A percentile compares a stretch with the other conserved stretches of the same genome.
Evolutionary conservation across 2,888 invertebrate genomes (phyloP).

Genomic region (Clostera curtula): DNA sequence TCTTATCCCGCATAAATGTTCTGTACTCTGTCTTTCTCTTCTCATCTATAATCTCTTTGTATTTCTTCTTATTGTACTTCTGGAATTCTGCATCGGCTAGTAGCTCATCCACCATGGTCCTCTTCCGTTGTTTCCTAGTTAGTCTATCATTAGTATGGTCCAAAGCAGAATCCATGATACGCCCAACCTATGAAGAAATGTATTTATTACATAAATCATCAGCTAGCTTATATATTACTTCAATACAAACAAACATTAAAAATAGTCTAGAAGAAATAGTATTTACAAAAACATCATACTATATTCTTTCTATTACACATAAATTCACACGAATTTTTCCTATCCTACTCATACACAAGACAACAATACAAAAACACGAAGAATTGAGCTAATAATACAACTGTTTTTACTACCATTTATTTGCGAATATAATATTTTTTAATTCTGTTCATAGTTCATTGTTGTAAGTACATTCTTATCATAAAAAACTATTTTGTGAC

Average conservation of each 20-base stretch:
- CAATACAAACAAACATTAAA: too few species aligned
- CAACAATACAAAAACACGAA: too few species aligned
- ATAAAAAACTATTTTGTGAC: too few species aligned
- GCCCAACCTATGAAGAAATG: conserved; percentile 78
- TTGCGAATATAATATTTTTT: too few species aligned
- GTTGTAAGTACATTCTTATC: too few species aligned
- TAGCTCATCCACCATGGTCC: conserved; percentile 94
- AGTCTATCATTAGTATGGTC: conserved; percentile 91
- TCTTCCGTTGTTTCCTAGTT: conserved; percentile 89
- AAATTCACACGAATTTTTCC: too few species aligned
- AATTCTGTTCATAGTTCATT: too few species aligned
- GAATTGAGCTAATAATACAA: too few species aligned
- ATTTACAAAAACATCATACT: not conserved
- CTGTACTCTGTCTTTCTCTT: conserved; percentile 81
- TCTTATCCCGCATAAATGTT: conserved; percentile 84
- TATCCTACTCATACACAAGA: too few species aligned
- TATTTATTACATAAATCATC: too few species aligned
- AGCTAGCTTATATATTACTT: too few species aligned
- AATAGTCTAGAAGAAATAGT: not conserved
- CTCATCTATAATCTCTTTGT: conserved; percentile 83
- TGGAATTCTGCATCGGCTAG: conserved; percentile 91
- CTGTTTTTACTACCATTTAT: too few species aligned
- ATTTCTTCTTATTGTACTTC: conserved; percentile 86
- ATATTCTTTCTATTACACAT: not conserved
- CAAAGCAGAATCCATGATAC: conserved; percentile 86